These are phyloP conservation scores for Corythucha ciliata DNA, from an alignment of 2,888 invertebrate genomes.

Conservation along the genomic window DNA sequence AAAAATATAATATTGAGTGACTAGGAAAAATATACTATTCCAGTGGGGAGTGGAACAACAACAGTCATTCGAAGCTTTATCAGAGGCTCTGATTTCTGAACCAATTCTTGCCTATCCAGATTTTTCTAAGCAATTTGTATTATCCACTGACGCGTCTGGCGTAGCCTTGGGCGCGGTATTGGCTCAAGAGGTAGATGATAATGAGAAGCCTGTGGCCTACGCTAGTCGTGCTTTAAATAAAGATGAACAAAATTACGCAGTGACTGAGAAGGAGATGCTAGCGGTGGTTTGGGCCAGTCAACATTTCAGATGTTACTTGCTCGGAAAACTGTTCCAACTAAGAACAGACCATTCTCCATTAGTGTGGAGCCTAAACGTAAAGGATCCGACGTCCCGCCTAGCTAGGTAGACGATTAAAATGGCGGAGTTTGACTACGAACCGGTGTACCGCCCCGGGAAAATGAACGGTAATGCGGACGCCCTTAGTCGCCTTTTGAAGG, in stretches of 20 bases:
- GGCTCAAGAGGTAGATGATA: too few species aligned
- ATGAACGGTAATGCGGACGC: conserved; percentile 14
- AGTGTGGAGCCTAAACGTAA: conserved; percentile 16
- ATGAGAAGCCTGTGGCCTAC: conserved; percentile 39
- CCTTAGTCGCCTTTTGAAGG: too few species aligned
- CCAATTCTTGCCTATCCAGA: too few species aligned
- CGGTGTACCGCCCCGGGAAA: conserved; percentile 12
- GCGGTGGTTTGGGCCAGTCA: conserved; percentile 38
- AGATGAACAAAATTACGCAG: conserved; percentile 36
- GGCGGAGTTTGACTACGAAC: conserved; percentile 17
- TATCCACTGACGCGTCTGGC: too few species aligned
- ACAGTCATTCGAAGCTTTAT: too few species aligned
- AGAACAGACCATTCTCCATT: conserved; percentile 17
- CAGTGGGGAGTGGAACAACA: too few species aligned
- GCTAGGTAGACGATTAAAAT: conserved; percentile 10
- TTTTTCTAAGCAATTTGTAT: too few species aligned
- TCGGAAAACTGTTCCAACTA: conserved; percentile 32
- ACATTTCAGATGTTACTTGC: conserved; percentile 37
- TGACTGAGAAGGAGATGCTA: conserved; percentile 38
- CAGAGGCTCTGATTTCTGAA: too few species aligned
- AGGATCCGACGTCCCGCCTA: conserved; percentile 8
- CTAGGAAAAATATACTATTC: too few species aligned
- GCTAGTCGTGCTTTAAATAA: conserved; percentile 36
- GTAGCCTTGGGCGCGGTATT: too few species aligned
- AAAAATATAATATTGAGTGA: too few species aligned